A percentile compares a stretch with the other conserved stretches of the same genome.
phyloP scores from a whole-genome alignment of 2,113 vertebrate genomes.

The Hippocampus abdominalis region DNA sequence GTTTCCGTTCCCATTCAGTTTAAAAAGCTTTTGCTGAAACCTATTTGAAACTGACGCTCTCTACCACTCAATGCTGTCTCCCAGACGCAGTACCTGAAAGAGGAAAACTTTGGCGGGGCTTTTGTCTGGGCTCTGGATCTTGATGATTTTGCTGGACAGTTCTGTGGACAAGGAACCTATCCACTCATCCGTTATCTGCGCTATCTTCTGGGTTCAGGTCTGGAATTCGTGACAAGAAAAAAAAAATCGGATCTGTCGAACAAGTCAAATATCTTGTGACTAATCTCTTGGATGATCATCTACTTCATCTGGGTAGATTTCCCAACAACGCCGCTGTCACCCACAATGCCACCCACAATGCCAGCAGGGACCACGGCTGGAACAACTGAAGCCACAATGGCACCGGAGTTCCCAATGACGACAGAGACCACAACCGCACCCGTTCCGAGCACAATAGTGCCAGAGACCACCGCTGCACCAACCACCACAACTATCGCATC shows the following conservation, averaged over 20 bases:
- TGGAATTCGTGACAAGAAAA: neutral
- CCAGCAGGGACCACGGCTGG: neutral
- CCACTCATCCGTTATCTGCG: slow-evolving; percentile 70
- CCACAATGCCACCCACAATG: neutral
- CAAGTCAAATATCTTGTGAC: neutral
- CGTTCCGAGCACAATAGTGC: neutral
- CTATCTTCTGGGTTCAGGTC: slow-evolving; percentile 58
- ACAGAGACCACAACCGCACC: neutral
- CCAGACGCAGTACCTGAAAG: slow-evolving; percentile 72
- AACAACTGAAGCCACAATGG: neutral
- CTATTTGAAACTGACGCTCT: slow-evolving; percentile 2
- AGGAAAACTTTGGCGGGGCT: slow-evolving; percentile 73
- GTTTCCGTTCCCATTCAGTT: neutral
- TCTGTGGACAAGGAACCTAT: slow-evolving; percentile 72
- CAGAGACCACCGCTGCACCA: neutral
- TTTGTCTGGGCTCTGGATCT: slow-evolving; percentile 78
- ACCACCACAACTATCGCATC: slow-evolving; percentile 11
- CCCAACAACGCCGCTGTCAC: slow-evolving; percentile 5
- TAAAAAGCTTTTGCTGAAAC: neutral
- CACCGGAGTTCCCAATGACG: neutral
- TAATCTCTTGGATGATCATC: neutral
- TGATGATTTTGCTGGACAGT: slow-evolving; percentile 76
- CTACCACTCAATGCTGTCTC: neutral
- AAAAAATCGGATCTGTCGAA: neutral
- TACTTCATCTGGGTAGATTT: slow-evolving; percentile 27